A percentile compares a stretch with the other conserved stretches of the same genome.
phyloP scores from a whole-genome alignment of 1,140 invertebrate species.

The Monochamus saltuarius region DNA sequence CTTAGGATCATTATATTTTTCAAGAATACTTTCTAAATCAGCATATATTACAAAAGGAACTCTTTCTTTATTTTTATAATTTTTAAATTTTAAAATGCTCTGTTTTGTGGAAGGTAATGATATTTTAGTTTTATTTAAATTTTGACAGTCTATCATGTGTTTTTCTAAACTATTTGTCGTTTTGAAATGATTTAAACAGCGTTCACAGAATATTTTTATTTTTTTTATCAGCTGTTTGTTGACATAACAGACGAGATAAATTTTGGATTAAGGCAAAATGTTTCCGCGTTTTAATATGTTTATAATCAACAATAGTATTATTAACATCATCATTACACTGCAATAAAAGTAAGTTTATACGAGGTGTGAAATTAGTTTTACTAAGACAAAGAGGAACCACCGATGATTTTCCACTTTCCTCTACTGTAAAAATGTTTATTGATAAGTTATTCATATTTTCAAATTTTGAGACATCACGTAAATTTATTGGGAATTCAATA shows the following conservation, averaged over 20 bases:
- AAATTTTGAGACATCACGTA: conserved; percentile 25
- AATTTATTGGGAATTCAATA: conserved; percentile 20
- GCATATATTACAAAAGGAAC: conserved; percentile 44
- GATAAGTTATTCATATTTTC: conserved; percentile 26
- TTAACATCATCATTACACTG: conserved; percentile 1
- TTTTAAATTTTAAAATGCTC: too few species aligned
- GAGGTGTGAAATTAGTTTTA: not conserved
- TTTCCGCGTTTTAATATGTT: not conserved
- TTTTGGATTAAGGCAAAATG: conserved; percentile 28
- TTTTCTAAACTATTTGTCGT: conserved; percentile 12
- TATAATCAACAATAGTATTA: not conserved
- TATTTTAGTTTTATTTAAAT: conserved; percentile 23
- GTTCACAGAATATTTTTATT: conserved; percentile 25
- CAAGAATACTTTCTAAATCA: conserved; percentile 43
- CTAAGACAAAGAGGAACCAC: not conserved
- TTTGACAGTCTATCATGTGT: conserved; percentile 23
- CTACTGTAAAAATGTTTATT: conserved; percentile 18
- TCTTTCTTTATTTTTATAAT: conserved; percentile 25
- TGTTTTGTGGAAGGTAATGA: conserved; percentile 14
- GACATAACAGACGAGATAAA: conserved; percentile 24
- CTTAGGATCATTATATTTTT: conserved; percentile 12
- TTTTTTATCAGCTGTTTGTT: conserved; percentile 23
- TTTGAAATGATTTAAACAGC: conserved; percentile 30
- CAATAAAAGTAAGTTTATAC: conserved; percentile 6
- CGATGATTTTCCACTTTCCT: conserved; percentile 1